These are phyloP conservation scores for Catharus fuscescens DNA, from an alignment of 2,113 vertebrate species.

Conservation along the genomic window DNA sequence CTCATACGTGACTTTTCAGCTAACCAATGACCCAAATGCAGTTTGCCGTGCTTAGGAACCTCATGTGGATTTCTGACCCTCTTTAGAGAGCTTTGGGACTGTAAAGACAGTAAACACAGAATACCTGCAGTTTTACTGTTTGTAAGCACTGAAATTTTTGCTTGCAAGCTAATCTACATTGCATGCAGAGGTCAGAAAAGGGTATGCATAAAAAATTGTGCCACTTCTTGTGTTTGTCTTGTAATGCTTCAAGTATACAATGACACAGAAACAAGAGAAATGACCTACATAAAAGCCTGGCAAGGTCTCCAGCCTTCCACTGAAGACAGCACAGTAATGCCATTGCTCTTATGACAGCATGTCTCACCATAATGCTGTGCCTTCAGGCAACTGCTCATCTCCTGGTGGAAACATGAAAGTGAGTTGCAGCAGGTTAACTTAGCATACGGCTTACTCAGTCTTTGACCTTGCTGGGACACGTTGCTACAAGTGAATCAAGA, in stretches of 20 bases:
- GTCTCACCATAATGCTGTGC: neutral
- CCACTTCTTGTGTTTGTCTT: neutral
- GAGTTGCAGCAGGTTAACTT: neutral
- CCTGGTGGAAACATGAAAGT: neutral
- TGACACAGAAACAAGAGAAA: neutral
- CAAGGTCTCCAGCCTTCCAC: neutral
- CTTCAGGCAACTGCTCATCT: neutral
- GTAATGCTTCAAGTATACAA: neutral
- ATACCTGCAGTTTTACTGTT: conserved; percentile 1
- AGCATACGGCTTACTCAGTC: neutral
- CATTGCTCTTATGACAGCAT: neutral
- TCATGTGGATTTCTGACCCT: conserved; percentile 39
- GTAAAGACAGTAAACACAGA: neutral
- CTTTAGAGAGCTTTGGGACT: neutral
- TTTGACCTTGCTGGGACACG: neutral
- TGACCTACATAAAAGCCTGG: neutral
- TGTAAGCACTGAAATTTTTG: neutral
- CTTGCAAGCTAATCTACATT: neutral
- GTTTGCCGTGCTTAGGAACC: neutral
- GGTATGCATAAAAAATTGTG: neutral
- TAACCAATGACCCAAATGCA: conserved; percentile 36
- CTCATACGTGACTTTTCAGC: neutral
- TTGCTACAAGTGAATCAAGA: neutral
- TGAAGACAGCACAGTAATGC: neutral
- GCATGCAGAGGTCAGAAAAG: neutral